These are phyloP conservation scores for Calcarius lapponicus DNA, from an alignment of 2,797 vertebrate genomes.

Conservation along the genomic window DNA sequence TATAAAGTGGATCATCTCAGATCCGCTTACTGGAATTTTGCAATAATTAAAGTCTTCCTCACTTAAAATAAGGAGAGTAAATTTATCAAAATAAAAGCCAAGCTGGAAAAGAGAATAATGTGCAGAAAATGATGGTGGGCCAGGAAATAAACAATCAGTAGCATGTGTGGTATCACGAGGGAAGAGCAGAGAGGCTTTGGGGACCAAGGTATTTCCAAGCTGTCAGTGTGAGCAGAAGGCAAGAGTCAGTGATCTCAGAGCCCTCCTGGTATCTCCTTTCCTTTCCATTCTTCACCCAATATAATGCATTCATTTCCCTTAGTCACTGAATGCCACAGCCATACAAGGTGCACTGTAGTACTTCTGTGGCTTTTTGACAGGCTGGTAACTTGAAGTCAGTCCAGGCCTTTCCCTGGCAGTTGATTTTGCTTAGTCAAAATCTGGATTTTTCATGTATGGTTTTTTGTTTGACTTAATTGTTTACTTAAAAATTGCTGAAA, in stretches of 20 bases:
- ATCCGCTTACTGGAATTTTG: background rate
- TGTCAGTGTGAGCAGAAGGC: background rate
- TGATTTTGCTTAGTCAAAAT: background rate
- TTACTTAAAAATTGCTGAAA: background rate
- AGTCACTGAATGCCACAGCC: background rate
- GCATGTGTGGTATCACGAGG: background rate
- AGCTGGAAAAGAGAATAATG: background rate
- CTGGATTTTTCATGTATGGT: background rate
- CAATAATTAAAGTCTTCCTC: background rate
- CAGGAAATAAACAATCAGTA: background rate
- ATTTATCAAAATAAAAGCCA: background rate
- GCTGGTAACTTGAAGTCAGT: rapidly evolving
- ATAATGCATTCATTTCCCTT: background rate
- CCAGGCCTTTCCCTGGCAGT: background rate
- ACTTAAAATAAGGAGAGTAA: background rate
- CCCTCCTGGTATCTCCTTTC: background rate
- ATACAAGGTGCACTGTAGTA: background rate
- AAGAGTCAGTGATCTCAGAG: background rate
- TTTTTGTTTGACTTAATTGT: background rate
- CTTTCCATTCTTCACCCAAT: background rate
- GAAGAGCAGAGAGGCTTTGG: background rate
- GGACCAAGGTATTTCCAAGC: background rate
- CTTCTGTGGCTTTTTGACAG: background rate
- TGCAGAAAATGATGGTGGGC: background rate
- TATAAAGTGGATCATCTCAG: background rate